Evolutionary conservation across 2,797 vertebrate species (phyloP).

Genomic region (Argya squamiceps): DNA sequence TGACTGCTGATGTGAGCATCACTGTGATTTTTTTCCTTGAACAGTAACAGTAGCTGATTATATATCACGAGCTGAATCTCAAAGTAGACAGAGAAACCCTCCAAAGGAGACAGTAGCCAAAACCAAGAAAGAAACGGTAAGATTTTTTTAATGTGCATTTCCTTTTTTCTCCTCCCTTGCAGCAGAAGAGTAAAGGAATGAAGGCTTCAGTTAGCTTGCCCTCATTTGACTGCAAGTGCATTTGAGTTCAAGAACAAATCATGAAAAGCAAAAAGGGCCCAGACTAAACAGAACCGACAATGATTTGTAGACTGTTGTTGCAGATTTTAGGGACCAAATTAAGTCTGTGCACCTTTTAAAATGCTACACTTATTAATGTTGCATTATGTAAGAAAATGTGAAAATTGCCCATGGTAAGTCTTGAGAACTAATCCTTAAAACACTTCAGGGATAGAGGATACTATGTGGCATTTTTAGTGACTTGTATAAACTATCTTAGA

Average conservation of each 20-base stretch:
- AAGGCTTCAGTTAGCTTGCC: background rate
- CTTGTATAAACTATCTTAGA: background rate
- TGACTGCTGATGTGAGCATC: slow-evolving; percentile 22
- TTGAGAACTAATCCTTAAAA: background rate
- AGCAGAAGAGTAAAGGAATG: background rate
- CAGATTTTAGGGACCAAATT: background rate
- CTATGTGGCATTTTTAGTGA: background rate
- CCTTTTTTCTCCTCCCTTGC: background rate
- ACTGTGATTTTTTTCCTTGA: slow-evolving; percentile 77
- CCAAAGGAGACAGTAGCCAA: slow-evolving; percentile 89
- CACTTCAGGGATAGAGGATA: background rate
- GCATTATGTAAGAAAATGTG: background rate
- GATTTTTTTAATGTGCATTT: background rate
- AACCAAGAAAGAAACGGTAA: slow-evolving; percentile 92
- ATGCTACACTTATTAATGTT: background rate
- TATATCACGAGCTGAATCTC: slow-evolving; percentile 98
- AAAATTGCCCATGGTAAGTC: background rate
- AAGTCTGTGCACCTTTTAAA: background rate
- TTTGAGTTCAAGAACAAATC: background rate
- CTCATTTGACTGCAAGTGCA: background rate
- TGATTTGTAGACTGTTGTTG: background rate
- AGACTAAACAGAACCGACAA: background rate
- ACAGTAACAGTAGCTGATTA: slow-evolving; percentile 98
- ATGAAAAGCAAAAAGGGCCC: background rate
- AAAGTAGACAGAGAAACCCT: slow-evolving; percentile 91